phyloP scores from a whole-genome alignment of 2,888 invertebrate genomes.

The Xestia sexstrigata region DNA sequence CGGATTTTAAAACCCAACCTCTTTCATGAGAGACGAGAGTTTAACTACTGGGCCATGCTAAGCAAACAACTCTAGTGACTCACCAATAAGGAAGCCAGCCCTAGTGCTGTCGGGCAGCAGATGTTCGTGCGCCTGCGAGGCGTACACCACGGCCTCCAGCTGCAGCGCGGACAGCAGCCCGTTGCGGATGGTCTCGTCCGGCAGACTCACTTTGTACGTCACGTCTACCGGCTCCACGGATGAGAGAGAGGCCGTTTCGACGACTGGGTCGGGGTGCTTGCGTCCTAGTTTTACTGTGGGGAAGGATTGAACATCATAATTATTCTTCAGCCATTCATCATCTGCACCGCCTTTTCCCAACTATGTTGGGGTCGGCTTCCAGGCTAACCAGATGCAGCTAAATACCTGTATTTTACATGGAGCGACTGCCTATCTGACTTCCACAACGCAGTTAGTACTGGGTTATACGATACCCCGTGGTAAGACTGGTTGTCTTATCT shows the following conservation, averaged over 20 bases:
- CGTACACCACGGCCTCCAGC: conserved; percentile 98
- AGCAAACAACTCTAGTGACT: conserved; percentile 22
- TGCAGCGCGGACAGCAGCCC: conserved; percentile 98
- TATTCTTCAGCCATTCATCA: no score
- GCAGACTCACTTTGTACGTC: conserved; percentile 96
- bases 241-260: conserved; percentile 99
- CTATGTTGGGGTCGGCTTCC: no score
- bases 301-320: background rate
- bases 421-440: no score
- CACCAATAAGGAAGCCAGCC: conserved; percentile 98
- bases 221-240: conserved; percentile 98
- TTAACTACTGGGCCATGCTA: background rate
- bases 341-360: no score
- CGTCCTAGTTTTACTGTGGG: conserved; percentile 96
- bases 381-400: no score
- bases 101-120: conserved; percentile 96
- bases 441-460: no score
- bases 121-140: conserved; percentile 98
- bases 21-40: no score
- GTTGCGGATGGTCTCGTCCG: conserved; percentile 95
- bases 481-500: no score
- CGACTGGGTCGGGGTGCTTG: conserved; percentile 99
- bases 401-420: no score
- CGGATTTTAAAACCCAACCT: background rate
- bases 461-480: no score